Percentiles rank a stretch among this genome's conserved stretches.
These are phyloP conservation scores for Drosophila diplacantha DNA, from an alignment of 2,888 invertebrate species.

Conservation along the genomic window DNA sequence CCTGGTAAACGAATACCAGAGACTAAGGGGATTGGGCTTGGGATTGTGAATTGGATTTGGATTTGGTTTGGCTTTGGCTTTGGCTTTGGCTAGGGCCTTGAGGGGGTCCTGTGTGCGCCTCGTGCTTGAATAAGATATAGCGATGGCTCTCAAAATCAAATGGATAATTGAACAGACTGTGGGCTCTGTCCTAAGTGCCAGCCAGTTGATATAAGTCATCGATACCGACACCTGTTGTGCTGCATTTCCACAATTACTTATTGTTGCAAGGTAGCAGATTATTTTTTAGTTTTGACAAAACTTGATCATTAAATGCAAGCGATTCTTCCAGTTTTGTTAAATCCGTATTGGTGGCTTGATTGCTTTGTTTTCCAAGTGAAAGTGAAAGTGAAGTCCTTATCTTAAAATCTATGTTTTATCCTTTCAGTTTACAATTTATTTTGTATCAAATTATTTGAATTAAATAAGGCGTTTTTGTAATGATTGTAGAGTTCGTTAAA, in stretches of 20 bases:
- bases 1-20: constrained; percentile 7
- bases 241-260: not conserved
- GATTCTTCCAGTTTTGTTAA: not conserved
- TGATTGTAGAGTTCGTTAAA: not conserved
- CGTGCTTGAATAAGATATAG: constrained; percentile 19
- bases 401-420: not conserved
- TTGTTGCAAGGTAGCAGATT: too few relatives aligned
- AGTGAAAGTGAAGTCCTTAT: not conserved
- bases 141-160: constrained; percentile 4
- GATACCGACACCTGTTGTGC: constrained; percentile 25
- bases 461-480: not conserved
- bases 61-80: not conserved
- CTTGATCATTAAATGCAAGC: not conserved
- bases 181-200: constrained; percentile 3
- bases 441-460: not conserved
- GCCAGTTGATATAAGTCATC: constrained; percentile 28
- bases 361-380: not conserved
- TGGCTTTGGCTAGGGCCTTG: not conserved
- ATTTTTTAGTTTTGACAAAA: not conserved
- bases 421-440: not conserved
- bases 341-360: not conserved
- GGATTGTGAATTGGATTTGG: constrained; percentile 9
- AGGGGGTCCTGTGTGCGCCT: not conserved
- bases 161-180: constrained; percentile 32
- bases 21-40: constrained; percentile 1